A percentile compares a stretch with the other conserved stretches of the same genome.
Evolutionary conservation across 2,113 vertebrate species (phyloP).

Genomic region (Regulus satrapa): DNA sequence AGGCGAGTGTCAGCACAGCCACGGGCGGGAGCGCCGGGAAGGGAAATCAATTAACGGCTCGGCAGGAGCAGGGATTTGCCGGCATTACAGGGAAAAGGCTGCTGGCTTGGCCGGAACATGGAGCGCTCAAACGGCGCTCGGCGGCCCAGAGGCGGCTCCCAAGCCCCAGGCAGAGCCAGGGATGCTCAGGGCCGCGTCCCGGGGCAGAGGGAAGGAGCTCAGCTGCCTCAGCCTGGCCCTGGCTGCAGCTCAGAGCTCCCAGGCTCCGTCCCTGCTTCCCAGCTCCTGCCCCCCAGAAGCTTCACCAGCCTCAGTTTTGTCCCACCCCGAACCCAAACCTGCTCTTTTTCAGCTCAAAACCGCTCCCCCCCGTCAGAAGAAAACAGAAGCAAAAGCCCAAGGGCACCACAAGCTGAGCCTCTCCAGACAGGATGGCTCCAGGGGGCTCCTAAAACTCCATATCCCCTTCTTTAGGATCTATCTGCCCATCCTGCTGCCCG

Average conservation of each 20-base stretch:
- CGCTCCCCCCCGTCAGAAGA: neutral
- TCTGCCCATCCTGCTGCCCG: neutral
- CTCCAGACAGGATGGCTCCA: neutral
- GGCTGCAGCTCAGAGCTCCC: neutral
- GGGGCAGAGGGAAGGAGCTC: accelerated
- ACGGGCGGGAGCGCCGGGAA: neutral
- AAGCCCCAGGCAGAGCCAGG: neutral
- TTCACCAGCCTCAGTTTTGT: neutral
- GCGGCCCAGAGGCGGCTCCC: neutral
- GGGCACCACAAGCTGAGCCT: neutral
- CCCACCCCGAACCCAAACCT: neutral
- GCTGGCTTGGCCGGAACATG: accelerated
- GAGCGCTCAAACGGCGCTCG: neutral
- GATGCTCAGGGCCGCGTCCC: neutral
- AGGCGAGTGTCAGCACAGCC: neutral
- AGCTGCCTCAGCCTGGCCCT: neutral
- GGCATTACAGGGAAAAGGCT: neutral
- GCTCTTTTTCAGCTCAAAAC: neutral
- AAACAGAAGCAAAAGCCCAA: neutral
- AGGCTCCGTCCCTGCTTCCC: neutral
- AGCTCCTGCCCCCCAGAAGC: neutral
- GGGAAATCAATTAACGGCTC: neutral
- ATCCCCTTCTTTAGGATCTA: neutral
- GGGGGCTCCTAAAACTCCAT: neutral
- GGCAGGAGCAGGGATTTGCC: neutral